Base-by-base conservation (phyloP, 2,797 vertebrate species). In the Amblyopsis hoosieri region DNA sequence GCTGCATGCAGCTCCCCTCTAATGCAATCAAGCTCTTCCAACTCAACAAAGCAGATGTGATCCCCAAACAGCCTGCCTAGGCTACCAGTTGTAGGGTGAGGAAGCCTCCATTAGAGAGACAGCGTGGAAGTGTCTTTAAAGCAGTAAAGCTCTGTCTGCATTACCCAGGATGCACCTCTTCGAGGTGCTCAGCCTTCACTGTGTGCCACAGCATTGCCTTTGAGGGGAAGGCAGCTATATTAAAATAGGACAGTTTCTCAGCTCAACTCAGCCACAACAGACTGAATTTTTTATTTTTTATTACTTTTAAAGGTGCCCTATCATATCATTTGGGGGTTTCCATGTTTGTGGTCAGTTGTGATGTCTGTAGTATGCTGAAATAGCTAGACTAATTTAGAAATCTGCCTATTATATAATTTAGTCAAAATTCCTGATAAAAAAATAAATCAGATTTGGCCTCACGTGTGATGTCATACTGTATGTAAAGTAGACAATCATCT, bases 11-110 rank as follows among this genome's bases (percentile, higher is more conserved):
- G 89, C 86, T 82, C 72, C 71, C 67, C 86, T 93, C 90, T 84
- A 87, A 91, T 89, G 85, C 77, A 89, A 91, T 93, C 87, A 89
- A 78, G 76, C 79, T 86, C 77, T 78, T 80, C 76, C 64, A 67
- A 85, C 78, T 89, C 84, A 89, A 87, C 83, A 82, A 86, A 90
- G 83, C 88, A 87, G 90, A 91, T 78, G 83, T 75, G 67, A 72
- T 83, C 9, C 65, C 77, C 70, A 65, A 84, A 76, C 79, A 75
- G 63, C 59, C 75, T 64, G 65, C 62, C 57, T 75, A 66, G 62
- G 79, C 57, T 45, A 55, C 67, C 74, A 71, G 75, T 57, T 14
- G 60, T 70, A 75, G 78, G 69, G 59, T 67, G 72, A 78, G 63
- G 62, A 79, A 81, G 62, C 71, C 57, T 78, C 64, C 75, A 75